Percentiles rank a stretch among this genome's conserved stretches.
Conservation (phyloP, 2,888 invertebrate genomes). For the Lasius fuliginosus region DNA sequence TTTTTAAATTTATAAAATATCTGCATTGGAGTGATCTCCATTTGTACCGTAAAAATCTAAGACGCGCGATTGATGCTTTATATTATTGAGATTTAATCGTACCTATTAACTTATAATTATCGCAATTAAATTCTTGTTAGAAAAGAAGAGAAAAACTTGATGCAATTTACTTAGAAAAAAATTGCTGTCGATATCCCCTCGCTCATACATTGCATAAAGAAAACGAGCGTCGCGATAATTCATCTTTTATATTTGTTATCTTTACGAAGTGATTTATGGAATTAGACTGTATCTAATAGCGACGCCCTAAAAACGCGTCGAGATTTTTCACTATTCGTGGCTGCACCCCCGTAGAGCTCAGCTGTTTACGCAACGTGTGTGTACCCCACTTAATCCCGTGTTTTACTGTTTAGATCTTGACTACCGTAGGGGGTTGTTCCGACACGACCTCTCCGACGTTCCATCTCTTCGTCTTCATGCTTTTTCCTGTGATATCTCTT, state of each 20-base stretch:
- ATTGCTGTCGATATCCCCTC: background rate
- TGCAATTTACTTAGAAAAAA: background rate
- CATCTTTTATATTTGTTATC: constrained; percentile 20
- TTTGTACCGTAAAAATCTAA: background rate
- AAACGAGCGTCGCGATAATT: constrained; percentile 15
- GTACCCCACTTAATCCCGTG: constrained; percentile 78
- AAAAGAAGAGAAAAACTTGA: background rate
- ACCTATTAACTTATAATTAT: background rate
- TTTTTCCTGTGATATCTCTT: constrained; percentile 44
- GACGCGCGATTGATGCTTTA: background rate
- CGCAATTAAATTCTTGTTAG: background rate
- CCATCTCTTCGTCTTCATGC: constrained; percentile 56
- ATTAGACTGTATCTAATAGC: constrained; percentile 23
- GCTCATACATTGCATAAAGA: background rate
- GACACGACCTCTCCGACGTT: constrained; percentile 69
- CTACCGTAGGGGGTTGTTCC: constrained; percentile 74
- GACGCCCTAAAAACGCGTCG: constrained; percentile 47
- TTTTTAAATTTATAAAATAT: background rate
- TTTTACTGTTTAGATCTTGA: constrained; percentile 79
- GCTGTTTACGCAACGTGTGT: constrained; percentile 75
- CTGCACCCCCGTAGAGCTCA: constrained; percentile 69
- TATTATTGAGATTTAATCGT: background rate
- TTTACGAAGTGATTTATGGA: constrained; percentile 30
- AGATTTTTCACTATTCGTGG: constrained; percentile 70
- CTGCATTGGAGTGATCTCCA: background rate